Evolutionary conservation across 64 coral and sea anemone genomes (phyloP), one percentile per base, ranked within the genome.

Genomic region (Hydrozoanthus tunicans): DNA sequence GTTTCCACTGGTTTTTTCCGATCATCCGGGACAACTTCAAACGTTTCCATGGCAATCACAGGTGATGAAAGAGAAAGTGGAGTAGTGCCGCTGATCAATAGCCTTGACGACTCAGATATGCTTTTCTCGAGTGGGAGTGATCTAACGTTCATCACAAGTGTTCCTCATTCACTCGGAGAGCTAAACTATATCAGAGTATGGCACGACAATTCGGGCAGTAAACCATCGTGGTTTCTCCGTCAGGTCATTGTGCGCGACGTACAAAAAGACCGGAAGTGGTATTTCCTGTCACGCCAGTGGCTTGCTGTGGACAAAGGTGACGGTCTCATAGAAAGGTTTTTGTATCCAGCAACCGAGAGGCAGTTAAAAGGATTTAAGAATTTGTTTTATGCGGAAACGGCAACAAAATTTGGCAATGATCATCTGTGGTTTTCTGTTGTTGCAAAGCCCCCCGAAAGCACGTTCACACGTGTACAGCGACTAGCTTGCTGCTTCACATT

Each of bases 391-490:
- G 17, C 64, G 8, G 61, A 72, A 73, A 79, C 91, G 43, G 71
- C 91, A 12, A 78, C 58, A 32, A 72, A 86, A 66, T 62, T 81
- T 53, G 25, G 23, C 0, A 58, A 82, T 51, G 75, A 64, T 81
- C 93, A 94, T 67, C 78, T 94, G 9, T 91, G 93, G 93, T 56
- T 94, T 64, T 94, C 93, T 1, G 64, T 95, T 14, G 86, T 95
- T 70, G 78, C 94, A 4, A 92, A 70, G 32, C 64, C 83, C 51
- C 59, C 66, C 0, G 77, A 90, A 26, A 88, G 74, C 61, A 79
- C 77, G 13, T 95, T 95, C 62, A 95, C 94, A 5, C 76, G 94
- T 9, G 86, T 85, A 51, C 94, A 95, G 12, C 62, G 94, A 58
- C 60, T 95, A 10, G 65, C 84, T 0, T 94, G 89, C 56, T 94